phyloP scores from a whole-genome alignment of 2,113 vertebrate species.

The Nycticorax nycticorax region DNA sequence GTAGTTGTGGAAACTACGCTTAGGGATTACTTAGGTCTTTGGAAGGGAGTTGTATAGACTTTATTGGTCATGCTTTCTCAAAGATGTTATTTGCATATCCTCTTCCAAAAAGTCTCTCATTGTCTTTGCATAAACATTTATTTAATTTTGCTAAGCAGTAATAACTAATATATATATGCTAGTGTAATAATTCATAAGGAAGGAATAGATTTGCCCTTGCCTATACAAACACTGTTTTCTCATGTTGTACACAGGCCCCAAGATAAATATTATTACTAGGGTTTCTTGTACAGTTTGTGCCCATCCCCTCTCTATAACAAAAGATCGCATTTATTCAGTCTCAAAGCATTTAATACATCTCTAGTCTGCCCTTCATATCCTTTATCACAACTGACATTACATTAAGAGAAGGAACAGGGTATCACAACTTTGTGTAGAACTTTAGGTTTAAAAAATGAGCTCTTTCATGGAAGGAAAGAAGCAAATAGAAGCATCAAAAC shows the following conservation, averaged over 20 bases:
- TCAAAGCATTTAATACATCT: neutral
- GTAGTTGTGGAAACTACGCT: neutral
- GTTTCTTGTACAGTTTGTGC: neutral
- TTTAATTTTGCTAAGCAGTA: constrained; percentile 2
- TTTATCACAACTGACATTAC: neutral
- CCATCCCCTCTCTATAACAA: neutral
- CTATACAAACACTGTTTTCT: neutral
- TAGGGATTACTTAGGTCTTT: neutral
- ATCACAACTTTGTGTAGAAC: neutral
- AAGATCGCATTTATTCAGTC: neutral
- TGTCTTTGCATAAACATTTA: neutral
- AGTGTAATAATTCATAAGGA: neutral
- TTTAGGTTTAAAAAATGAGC: neutral
- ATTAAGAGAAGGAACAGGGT: neutral
- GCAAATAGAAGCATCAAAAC: neutral
- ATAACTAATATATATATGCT: neutral
- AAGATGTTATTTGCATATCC: neutral
- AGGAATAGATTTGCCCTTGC: neutral
- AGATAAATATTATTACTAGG: neutral
- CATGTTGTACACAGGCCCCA: neutral
- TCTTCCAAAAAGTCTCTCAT: neutral
- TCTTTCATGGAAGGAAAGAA: neutral
- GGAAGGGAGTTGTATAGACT: neutral
- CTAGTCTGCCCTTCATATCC: neutral
- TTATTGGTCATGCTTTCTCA: neutral